These are phyloP conservation scores for Pteropus rufus DNA, from an alignment of 2,797 vertebrate genomes.

Conservation along the genomic window DNA sequence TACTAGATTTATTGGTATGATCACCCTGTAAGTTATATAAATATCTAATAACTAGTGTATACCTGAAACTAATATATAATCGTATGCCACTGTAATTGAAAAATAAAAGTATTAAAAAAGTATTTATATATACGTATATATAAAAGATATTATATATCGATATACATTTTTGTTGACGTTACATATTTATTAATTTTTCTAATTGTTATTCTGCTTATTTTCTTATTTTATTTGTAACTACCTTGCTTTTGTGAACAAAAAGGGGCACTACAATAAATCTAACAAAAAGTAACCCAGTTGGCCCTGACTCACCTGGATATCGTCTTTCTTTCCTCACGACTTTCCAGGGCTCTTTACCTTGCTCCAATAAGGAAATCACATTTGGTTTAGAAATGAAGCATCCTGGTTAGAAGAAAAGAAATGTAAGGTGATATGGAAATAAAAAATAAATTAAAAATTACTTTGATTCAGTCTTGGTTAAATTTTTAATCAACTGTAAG, in stretches of 20 bases:
- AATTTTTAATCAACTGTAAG: background rate
- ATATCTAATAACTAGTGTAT: too few species aligned
- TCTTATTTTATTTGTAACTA: background rate
- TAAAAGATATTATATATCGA: background rate
- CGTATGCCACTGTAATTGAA: too few species aligned
- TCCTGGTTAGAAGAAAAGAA: slow-evolving; percentile 53
- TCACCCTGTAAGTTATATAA: too few species aligned
- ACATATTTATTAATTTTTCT: background rate
- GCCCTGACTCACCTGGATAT: slow-evolving; percentile 34
- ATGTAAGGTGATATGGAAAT: background rate
- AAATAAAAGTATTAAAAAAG: background rate
- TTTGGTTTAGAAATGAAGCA: slow-evolving; percentile 72
- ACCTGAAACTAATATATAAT: too few species aligned
- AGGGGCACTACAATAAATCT: background rate
- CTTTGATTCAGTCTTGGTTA: slow-evolving; percentile 17
- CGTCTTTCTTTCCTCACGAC: slow-evolving; percentile 31
- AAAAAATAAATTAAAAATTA: slow-evolving; percentile 19
- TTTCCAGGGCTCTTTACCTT: slow-evolving; percentile 72
- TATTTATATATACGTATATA: background rate
- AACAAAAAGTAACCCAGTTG: background rate
- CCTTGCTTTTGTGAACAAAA: background rate
- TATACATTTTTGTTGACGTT: background rate
- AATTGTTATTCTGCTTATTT: background rate
- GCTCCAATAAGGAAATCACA: slow-evolving; percentile 73
- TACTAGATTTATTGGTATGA: too few species aligned